phyloP scores from a whole-genome alignment of 2,797 vertebrate species.

The Syngnathus rostellatus region DNA sequence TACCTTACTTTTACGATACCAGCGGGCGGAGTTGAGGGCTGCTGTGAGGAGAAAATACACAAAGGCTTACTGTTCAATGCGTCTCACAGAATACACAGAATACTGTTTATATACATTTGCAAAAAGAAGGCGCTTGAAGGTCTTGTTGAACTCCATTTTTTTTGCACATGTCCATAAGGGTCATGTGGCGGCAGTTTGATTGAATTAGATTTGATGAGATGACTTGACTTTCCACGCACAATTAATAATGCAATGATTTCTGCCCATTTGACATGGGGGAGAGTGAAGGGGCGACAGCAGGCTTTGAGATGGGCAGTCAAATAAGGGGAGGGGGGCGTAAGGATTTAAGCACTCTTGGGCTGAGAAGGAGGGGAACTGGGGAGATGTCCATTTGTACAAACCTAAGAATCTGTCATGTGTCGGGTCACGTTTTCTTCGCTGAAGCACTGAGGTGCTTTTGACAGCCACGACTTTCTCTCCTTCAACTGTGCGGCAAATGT shows the following conservation, averaged over 20 bases:
- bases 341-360: slow-evolving; percentile 7
- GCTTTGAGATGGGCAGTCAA: background rate
- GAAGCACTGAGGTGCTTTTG: slow-evolving; percentile 72
- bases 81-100: background rate
- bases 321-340: slow-evolving; percentile 1
- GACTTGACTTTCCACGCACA: slow-evolving; percentile 64
- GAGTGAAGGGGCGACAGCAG: slow-evolving; percentile 38
- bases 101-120: background rate
- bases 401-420: slow-evolving; percentile 96
- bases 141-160: slow-evolving; percentile 42
- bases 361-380: slow-evolving; percentile 28
- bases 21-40: slow-evolving; percentile 26
- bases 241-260: slow-evolving; percentile 97
- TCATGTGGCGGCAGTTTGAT: slow-evolving; percentile 72
- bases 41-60: background rate
- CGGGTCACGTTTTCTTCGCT: slow-evolving; percentile 78
- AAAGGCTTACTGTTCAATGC: background rate
- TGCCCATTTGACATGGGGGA: slow-evolving; percentile 78
- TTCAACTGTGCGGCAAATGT: slow-evolving; percentile 88
- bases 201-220: slow-evolving; percentile 79
- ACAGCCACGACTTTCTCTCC: slow-evolving; percentile 81
- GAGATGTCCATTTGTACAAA: slow-evolving; percentile 93
- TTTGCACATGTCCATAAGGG: slow-evolving; percentile 63
- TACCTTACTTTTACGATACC: slow-evolving; percentile 44
- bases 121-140: background rate